A percentile compares a stretch with the other conserved stretches of the same genome.
Conservation (phyloP, 2,113 vertebrate genomes). For the Paraplagusia blochii region DNA sequence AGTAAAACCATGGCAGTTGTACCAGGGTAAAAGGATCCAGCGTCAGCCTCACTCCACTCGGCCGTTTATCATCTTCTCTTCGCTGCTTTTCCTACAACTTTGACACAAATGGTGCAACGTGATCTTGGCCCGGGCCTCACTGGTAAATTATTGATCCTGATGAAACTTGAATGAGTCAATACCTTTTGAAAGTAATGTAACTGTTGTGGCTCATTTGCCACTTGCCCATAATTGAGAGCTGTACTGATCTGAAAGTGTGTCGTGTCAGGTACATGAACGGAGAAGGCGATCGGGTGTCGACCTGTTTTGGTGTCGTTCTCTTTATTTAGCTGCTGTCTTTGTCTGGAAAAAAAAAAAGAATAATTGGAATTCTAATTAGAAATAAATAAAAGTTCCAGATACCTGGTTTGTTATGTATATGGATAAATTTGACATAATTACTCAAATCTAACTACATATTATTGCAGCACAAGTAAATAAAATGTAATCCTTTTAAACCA, state of each 20-base stretch:
- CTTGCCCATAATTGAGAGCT: constrained; percentile 44
- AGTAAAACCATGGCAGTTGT: constrained; percentile 46
- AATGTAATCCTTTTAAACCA: no score
- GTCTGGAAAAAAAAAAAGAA: no score
- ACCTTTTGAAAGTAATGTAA: constrained; percentile 67
- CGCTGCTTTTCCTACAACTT: constrained; percentile 85
- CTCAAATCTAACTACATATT: no score
- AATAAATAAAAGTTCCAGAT: no score
- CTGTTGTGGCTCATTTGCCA: constrained; percentile 57
- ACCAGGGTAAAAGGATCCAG: constrained; percentile 66
- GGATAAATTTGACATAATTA: no score
- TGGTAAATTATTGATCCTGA: constrained; percentile 75
- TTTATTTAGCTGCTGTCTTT: no score
- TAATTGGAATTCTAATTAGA: no score
- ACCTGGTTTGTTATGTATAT: no score
- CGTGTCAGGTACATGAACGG: constrained; percentile 18
- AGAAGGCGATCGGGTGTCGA: no score
- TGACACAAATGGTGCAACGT: constrained; percentile 84
- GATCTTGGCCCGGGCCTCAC: constrained; percentile 79
- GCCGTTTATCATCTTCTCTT: constrained; percentile 80
- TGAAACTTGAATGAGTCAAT: constrained; percentile 74
- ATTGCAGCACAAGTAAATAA: no score
- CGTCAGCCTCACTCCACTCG: constrained; percentile 81
- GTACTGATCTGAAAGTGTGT: constrained; percentile 38
- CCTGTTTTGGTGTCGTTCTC: no score